Conservation (phyloP, 2,888 invertebrate species). For the Idaea straminata region DNA sequence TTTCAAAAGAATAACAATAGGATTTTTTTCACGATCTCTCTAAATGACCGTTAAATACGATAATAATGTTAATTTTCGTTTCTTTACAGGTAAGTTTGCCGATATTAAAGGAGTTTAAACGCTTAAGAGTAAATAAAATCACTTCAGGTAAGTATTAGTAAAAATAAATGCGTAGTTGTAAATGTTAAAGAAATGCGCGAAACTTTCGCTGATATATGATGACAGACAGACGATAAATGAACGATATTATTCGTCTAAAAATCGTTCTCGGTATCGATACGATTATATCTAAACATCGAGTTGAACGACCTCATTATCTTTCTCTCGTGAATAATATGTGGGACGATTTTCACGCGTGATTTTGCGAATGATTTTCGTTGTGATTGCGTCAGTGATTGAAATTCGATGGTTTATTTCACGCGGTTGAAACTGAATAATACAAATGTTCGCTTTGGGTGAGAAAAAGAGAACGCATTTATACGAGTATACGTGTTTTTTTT, state of each 20-base stretch:
- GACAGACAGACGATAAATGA: conserved; percentile 37
- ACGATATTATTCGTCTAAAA: conserved; percentile 39
- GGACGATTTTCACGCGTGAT: conserved; percentile 64
- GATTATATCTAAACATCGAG: conserved; percentile 56
- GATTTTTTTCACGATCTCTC: conserved; percentile 37
- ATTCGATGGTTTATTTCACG: conserved; percentile 26
- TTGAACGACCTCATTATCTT: conserved; percentile 69
- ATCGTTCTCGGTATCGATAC: conserved; percentile 38
- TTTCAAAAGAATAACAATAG: conserved; percentile 41
- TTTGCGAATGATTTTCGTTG: conserved; percentile 53
- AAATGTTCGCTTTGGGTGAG: not conserved
- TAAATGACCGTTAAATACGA: conserved; percentile 35
- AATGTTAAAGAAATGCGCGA: conserved; percentile 30
- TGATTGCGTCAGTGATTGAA: conserved; percentile 44
- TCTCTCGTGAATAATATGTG: conserved; percentile 71
- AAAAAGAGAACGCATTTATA: not conserved
- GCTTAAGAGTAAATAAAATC: not conserved
- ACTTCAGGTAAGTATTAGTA: not conserved
- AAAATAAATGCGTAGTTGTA: conserved; percentile 13
- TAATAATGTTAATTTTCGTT: conserved; percentile 34
- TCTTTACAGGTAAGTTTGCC: conserved; percentile 45
- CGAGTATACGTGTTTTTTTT: not conserved
- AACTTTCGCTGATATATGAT: conserved; percentile 32
- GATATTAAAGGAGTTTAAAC: not conserved
- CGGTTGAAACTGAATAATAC: not conserved